Base-by-base conservation (phyloP, 30 jellyfish, hydroid and myxozoan species). In the Pseudorhiza aurosa region DNA sequence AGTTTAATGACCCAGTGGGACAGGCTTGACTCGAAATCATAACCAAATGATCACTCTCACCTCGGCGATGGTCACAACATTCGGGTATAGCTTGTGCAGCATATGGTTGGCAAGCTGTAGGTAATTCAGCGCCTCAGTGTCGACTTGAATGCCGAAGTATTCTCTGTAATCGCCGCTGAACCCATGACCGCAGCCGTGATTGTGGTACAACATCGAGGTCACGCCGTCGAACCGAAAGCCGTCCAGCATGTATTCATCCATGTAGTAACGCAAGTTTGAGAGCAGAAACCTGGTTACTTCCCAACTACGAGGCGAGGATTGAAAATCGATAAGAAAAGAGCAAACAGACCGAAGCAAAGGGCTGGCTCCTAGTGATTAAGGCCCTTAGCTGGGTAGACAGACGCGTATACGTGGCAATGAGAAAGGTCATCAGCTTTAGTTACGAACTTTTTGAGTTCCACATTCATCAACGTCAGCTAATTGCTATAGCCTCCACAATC, bases 211-310 rank as follows among this genome's bases (percentile, higher is more conserved):
- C 99, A 94, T 94, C 31, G 99, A 94, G 55, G 99, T 94, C 28
- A 94, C 99, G 46, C 99, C 99, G 43, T 94, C 99, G 59, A 94
- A 94, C 19, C 99, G 81, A 77, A 94, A 94, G 30, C 99, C 99
- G 69, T 94, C 99, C 37, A 94, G 72, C 75, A 81, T 82, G 53
- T 25, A 94, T 65, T 87, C 99, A 39, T 94, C 97, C 90, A 94
- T 79, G 83, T 86, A 94, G 69, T 77, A 87, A 17, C 99, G 94
- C 22, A 94, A 83, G 58, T 94, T 94, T 32, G 99, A 88, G 0
- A 73, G 67, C 47, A 94, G 88, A 65, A 94, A 94, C 4, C 99
- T 95, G 60, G 69, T 81, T 10, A 94, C 99, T 63, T 94, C 99
- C 96, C 95, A 86, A 11, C 97, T 90, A 57, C 1, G 33, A 71